Evolutionary conservation across 2,113 vertebrate genomes (phyloP), one percentile per base, ranked within the genome.

Genomic region (Epinephelus cyanopodus): DNA sequence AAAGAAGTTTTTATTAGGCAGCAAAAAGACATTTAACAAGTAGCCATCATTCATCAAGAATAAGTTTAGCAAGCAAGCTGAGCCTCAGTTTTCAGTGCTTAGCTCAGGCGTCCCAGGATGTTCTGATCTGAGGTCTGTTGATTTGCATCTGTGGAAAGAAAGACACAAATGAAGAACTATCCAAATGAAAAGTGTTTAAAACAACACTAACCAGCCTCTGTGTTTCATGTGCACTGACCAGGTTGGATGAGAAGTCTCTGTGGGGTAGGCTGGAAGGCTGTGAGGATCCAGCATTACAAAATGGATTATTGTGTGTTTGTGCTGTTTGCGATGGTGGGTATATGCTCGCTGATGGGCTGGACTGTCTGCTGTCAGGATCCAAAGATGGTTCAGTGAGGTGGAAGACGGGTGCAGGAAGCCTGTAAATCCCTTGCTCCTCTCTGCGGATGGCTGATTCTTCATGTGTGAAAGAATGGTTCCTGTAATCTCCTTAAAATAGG

Each of bases 91-190:
- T 60, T 25, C 17, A 57, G 7, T 17, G 33, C 4, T 14, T 3
- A 5, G 19, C 64, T 81, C 50, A 87, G 45, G 10, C 67, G 0
- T 81, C 64, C 53, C 9, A 81, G 53, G 69, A 70, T 29, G 69
- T 13, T 21, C 52, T 78, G 50, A 47, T 69, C 47, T 67, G 71
- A 50, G 81, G 77, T 23, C 62, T 77, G 50, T 48, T 48, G 64
- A 81, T 58, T 14, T 14, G 54, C 45, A 70, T 70, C 86, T 88
- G 52, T n/a, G 11, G 39, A 72, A 29, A 14, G 12, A n/a, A 48
- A 37, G 1, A 57, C 27, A 21, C 3, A 42, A 17, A 60, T 13
- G 45, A 18, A 53, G 12, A 27, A 42, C 13, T 4, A 61, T 37
- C 2, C 0, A 60, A 73, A 48, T 61, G 6, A n/a, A 3, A 15